A percentile compares a stretch with the other conserved stretches of the same genome.
Conservation (phyloP, 2,113 vertebrate species). For the Neodon shergylaensis region DNA sequence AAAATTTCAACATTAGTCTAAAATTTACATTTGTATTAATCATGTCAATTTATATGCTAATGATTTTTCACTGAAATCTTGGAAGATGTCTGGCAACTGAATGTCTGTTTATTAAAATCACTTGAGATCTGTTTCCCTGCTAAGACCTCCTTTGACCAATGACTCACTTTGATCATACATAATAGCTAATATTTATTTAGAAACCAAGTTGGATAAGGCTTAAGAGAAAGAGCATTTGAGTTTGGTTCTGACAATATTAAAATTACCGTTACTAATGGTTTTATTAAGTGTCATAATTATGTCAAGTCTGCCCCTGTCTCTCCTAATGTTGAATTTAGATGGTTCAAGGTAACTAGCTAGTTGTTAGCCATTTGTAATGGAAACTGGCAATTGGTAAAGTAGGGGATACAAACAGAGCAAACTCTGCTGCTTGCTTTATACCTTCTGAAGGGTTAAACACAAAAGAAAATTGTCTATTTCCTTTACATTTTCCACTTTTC, state of each 20-base stretch:
- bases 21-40: not conserved
- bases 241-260: not conserved
- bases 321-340: too few relatives aligned
- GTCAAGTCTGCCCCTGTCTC: not conserved
- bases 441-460: too few relatives aligned
- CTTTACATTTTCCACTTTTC: too few relatives aligned
- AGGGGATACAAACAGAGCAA: too few relatives aligned
- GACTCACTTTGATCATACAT: not conserved
- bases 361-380: too few relatives aligned
- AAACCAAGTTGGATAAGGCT: not conserved
- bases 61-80: not conserved
- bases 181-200: not conserved
- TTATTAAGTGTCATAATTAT: not conserved
- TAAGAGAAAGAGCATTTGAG: not conserved
- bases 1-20: not conserved
- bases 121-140: not conserved
- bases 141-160: not conserved
- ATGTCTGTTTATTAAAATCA: not conserved
- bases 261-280: not conserved
- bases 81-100: not conserved
- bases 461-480: too few relatives aligned
- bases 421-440: too few relatives aligned
- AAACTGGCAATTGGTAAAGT: too few relatives aligned
- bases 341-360: too few relatives aligned
- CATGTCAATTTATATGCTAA: not conserved